Evolutionary conservation across 2,888 invertebrate genomes (phyloP).

Genomic region (Ischnura elegans): DNA sequence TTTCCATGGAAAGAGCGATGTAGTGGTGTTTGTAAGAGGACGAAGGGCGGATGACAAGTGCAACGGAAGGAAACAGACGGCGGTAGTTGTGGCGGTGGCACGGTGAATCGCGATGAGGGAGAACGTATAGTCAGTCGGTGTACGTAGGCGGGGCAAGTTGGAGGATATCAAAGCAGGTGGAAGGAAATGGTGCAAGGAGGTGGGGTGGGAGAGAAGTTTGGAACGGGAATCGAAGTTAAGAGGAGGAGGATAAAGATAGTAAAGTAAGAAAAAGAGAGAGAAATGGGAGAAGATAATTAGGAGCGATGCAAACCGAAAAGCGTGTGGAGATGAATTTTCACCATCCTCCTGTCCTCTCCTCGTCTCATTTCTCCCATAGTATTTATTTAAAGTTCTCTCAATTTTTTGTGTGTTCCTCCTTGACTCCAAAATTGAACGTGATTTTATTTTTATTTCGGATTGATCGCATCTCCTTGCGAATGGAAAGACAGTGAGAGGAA

Average conservation of each 20-base stretch:
- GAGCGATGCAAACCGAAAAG: slow-evolving; percentile 59
- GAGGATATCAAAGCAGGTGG: background rate
- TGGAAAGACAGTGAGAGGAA: too few species aligned
- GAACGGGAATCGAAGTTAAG: background rate
- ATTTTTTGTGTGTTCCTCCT: background rate
- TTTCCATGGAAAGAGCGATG: background rate
- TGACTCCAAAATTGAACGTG: background rate
- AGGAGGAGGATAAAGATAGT: background rate
- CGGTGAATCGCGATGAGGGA: slow-evolving; percentile 36
- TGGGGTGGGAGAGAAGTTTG: background rate
- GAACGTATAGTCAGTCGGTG: background rate
- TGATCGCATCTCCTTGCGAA: background rate
- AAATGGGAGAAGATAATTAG: slow-evolving; percentile 57
- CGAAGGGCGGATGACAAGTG: background rate
- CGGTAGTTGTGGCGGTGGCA: background rate
- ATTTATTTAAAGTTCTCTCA: background rate
- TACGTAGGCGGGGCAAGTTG: background rate
- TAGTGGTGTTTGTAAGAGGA: background rate
- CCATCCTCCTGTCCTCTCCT: background rate
- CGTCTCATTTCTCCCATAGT: background rate
- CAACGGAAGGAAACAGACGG: background rate
- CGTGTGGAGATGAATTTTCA: slow-evolving; percentile 44
- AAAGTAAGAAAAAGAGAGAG: background rate
- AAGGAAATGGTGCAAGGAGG: background rate
- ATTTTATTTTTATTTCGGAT: slow-evolving; percentile 19